Conservation (phyloP, 2,113 vertebrate species). For the Eudyptes chrysolophus region DNA sequence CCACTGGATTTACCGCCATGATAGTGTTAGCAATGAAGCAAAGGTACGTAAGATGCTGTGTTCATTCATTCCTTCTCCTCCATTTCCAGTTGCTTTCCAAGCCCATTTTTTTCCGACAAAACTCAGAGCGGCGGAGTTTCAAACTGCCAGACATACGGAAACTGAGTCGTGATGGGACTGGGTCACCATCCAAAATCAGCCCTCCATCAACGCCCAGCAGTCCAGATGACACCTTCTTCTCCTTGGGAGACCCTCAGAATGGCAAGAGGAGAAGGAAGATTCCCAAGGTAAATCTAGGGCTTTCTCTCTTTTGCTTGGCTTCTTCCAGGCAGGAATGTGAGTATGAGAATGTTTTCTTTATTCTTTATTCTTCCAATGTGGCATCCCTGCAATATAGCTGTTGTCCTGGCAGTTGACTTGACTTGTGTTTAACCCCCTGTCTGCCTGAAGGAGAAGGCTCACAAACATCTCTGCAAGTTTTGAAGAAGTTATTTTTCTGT, state of each 20-base stretch:
- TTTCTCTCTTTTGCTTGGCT: not conserved
- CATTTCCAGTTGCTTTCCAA: conserved; percentile 76
- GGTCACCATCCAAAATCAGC: conserved; percentile 87
- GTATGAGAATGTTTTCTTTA: not conserved
- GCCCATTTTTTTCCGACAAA: conserved; percentile 90
- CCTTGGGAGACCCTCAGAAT: conserved; percentile 89
- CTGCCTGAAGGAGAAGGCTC: not conserved
- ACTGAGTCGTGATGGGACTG: conserved; percentile 83
- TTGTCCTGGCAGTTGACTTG: not conserved
- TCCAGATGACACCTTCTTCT: conserved; percentile 92
- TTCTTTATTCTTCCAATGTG: not conserved
- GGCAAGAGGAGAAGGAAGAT: conserved; percentile 89
- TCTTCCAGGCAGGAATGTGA: not conserved
- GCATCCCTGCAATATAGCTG: not conserved
- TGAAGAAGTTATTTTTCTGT: not conserved
- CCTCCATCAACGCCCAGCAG: conserved; percentile 97
- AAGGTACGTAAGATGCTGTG: not conserved
- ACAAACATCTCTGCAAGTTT: not conserved
- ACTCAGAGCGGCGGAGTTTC: conserved; percentile 91
- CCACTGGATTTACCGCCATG: not conserved
- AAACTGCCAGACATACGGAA: conserved; percentile 90
- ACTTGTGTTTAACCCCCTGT: not conserved
- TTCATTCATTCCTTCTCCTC: not conserved
- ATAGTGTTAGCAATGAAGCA: not conserved
- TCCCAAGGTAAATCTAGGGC: conserved; percentile 85